These are phyloP conservation scores for Penaeus chinensis DNA, from an alignment of 1,140 invertebrate species.

Conservation along the genomic window DNA sequence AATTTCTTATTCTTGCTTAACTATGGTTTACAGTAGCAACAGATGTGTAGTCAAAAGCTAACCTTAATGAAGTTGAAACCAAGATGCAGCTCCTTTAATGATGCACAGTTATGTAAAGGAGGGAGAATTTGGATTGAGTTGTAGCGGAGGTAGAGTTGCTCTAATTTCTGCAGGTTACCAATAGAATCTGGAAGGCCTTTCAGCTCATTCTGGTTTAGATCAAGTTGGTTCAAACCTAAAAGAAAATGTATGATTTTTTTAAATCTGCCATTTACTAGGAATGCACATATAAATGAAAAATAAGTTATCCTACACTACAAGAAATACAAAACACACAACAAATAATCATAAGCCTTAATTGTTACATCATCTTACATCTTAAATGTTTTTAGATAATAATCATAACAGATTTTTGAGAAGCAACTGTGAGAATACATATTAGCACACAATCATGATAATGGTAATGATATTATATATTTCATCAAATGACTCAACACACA, in stretches of 20 bases:
- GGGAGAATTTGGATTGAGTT: slow-evolving; percentile 75
- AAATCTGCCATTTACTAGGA: neutral
- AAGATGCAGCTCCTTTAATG: slow-evolving; percentile 80
- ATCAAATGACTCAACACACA: too few relatives aligned
- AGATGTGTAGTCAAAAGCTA: slow-evolving; percentile 51
- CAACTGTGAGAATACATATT: too few relatives aligned
- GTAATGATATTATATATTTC: too few relatives aligned
- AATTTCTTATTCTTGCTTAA: too few relatives aligned
- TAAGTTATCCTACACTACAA: neutral
- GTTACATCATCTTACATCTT: too few relatives aligned
- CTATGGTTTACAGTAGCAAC: neutral
- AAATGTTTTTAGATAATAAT: too few relatives aligned
- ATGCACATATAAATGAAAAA: neutral
- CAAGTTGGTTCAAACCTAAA: slow-evolving; percentile 76
- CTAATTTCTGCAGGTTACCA: slow-evolving; percentile 82
- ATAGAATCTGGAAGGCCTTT: slow-evolving; percentile 78
- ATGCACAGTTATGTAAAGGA: slow-evolving; percentile 70
- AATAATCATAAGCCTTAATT: too few relatives aligned
- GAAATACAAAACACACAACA: too few relatives aligned
- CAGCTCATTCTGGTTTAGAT: slow-evolving; percentile 83
- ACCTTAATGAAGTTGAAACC: slow-evolving; percentile 84
- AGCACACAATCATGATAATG: too few relatives aligned
- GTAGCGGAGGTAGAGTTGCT: slow-evolving; percentile 82
- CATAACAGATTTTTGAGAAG: too few relatives aligned
- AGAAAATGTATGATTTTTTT: slow-evolving; percentile 47